phyloP scores from a whole-genome alignment of 2,113 vertebrate species.

The Turdus rufiventris region DNA sequence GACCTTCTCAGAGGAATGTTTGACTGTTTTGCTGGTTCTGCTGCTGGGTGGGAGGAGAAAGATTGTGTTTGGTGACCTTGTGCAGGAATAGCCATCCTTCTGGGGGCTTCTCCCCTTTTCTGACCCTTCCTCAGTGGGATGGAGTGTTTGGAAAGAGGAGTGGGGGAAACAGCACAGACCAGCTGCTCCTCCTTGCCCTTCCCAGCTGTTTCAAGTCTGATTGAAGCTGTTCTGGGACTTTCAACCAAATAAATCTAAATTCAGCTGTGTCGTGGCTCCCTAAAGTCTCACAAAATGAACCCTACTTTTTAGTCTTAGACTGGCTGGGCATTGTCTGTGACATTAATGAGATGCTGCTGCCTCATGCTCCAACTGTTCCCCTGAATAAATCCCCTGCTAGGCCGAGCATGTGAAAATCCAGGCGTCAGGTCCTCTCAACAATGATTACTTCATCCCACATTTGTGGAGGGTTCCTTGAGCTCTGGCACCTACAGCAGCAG shows the following conservation, averaged over 20 bases:
- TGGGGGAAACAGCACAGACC: background rate
- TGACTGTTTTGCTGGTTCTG: background rate
- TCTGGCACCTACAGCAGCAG: background rate
- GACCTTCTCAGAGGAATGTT: background rate
- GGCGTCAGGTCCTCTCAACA: background rate
- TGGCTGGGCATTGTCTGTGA: slow-evolving; percentile 12
- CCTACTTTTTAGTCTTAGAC: background rate
- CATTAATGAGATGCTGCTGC: slow-evolving; percentile 35
- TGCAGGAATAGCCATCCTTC: background rate
- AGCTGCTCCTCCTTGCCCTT: background rate
- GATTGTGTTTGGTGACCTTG: background rate
- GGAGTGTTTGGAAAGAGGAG: background rate
- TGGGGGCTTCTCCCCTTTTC: background rate
- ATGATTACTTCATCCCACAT: background rate
- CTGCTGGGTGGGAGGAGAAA: background rate
- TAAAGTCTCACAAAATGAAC: background rate
- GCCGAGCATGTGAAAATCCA: background rate
- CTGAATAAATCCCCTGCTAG: slow-evolving; percentile 44
- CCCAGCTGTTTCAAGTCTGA: background rate
- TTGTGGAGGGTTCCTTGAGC: background rate
- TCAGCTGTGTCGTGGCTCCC: background rate
- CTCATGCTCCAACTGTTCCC: slow-evolving; percentile 39
- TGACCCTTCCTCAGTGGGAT: accelerated
- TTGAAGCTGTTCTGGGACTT: background rate
- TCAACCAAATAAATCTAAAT: background rate